phyloP scores from a whole-genome alignment of 2,797 vertebrate species.

The Darevskia mixta region DNA sequence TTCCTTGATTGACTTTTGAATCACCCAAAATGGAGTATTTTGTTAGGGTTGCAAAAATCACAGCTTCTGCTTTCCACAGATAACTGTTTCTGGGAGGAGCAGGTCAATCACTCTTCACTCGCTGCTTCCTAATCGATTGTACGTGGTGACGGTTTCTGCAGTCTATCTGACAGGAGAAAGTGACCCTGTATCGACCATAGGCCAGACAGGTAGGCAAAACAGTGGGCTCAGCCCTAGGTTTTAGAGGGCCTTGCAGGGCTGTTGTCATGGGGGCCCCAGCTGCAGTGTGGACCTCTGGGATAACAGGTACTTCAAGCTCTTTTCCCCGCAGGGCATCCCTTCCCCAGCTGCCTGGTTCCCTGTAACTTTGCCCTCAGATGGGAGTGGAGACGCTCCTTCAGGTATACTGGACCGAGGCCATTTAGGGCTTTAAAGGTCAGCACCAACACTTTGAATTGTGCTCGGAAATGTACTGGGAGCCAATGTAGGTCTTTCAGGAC shows the following conservation, averaged over 20 bases:
- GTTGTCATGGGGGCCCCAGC: not conserved
- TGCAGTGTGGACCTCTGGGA: not conserved
- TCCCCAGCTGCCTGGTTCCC: not conserved
- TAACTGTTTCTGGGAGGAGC: conserved; percentile 83
- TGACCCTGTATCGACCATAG: conserved; percentile 78
- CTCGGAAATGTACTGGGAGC: too few species aligned
- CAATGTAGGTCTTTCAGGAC: too few species aligned
- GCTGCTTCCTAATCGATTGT: conserved; percentile 87
- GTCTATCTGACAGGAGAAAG: conserved; percentile 88
- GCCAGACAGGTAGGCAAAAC: conserved; percentile 83
- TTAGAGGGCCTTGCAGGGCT: not conserved
- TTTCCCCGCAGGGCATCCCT: too few species aligned
- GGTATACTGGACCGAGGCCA: fast-evolving
- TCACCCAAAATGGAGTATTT: fast-evolving
- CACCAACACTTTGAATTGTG: too few species aligned
- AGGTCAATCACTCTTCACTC: conserved; percentile 80
- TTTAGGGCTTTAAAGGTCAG: too few species aligned
- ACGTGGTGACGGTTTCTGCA: conserved; percentile 86
- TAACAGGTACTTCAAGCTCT: not conserved
- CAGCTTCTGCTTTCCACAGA: conserved; percentile 61
- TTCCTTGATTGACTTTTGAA: not conserved
- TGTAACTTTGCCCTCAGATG: fast-evolving
- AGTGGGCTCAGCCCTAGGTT: too few species aligned
- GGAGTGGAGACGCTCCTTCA: too few species aligned
- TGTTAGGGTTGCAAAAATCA: fast-evolving